phyloP scores from a whole-genome alignment of 2,113 vertebrate genomes.

The Irena cyanogastra region DNA sequence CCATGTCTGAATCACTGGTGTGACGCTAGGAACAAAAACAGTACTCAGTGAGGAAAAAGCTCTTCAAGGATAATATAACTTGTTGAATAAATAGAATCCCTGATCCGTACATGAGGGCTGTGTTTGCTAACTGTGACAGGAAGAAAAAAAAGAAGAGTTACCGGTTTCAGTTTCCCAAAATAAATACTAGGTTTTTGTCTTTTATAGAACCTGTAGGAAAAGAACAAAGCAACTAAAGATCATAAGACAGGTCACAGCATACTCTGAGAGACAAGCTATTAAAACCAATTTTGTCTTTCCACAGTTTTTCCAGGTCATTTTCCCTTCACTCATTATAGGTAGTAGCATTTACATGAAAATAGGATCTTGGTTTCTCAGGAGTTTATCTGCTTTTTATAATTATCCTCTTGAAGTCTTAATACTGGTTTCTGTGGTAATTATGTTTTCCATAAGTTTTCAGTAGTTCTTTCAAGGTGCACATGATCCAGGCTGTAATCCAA shows the following conservation, averaged over 20 bases:
- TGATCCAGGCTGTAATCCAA: background rate
- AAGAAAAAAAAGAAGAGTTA: background rate
- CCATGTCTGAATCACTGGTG: background rate
- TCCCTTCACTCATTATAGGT: background rate
- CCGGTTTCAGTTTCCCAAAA: conserved; percentile 20
- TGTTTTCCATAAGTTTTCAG: background rate
- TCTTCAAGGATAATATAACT: background rate
- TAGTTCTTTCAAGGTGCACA: background rate
- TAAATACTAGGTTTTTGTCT: background rate
- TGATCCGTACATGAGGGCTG: background rate
- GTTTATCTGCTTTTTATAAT: conserved; percentile 11
- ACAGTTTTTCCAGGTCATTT: conserved; percentile 40
- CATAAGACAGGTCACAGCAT: background rate
- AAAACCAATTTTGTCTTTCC: conserved; percentile 20
- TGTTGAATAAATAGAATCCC: background rate
- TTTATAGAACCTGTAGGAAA: background rate
- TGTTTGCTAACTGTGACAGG: background rate
- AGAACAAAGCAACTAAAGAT: conserved; percentile 30
- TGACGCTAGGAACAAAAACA: background rate
- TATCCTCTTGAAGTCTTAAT: conserved; percentile 4
- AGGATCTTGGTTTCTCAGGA: conserved; percentile 3
- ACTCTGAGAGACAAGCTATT: background rate
- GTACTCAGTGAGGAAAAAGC: background rate
- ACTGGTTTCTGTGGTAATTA: conserved; percentile 13
- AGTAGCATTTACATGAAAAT: conserved; percentile 39